Conservation (phyloP, 92 coral and sea anemone genomes). For the Phymanthus crucifer region DNA sequence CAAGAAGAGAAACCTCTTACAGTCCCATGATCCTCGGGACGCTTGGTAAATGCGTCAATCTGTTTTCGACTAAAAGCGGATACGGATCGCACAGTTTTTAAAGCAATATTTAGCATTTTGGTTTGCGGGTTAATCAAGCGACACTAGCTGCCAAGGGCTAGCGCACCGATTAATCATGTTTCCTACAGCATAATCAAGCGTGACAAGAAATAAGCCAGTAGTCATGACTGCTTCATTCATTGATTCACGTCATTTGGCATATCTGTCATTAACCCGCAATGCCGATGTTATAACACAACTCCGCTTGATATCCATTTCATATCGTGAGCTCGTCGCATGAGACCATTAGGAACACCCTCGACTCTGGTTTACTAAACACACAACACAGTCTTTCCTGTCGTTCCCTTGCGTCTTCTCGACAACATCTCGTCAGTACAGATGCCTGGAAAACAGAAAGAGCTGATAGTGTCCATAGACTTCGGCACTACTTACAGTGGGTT, state of each 20-base stretch:
- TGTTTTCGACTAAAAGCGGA: too few species aligned
- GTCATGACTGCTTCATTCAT: background rate
- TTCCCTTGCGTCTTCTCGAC: background rate
- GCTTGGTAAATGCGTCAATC: too few species aligned
- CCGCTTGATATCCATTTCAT: slow-evolving; percentile 4
- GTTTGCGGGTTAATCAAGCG: too few species aligned
- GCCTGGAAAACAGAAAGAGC: slow-evolving; percentile 24
- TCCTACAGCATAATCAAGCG: background rate
- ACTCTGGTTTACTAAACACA: background rate
- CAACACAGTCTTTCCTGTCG: background rate
- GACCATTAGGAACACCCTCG: background rate
- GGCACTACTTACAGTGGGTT: slow-evolving; percentile 78
- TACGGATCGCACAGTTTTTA: too few species aligned
- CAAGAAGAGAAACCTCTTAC: too few species aligned
- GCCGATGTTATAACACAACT: background rate
- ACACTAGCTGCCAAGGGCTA: background rate
- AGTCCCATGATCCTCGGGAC: too few species aligned
- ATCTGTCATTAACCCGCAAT: slow-evolving; percentile 1
- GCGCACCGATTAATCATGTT: background rate
- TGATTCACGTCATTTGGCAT: slow-evolving; percentile 4
- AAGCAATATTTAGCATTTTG: too few species aligned
- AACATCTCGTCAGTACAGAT: background rate
- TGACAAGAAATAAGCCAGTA: background rate
- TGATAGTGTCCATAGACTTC: slow-evolving; percentile 72
- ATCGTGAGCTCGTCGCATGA: background rate